These are phyloP conservation scores for Drosophila auraria DNA, from an alignment of 1,140 invertebrate species.

Conservation along the genomic window DNA sequence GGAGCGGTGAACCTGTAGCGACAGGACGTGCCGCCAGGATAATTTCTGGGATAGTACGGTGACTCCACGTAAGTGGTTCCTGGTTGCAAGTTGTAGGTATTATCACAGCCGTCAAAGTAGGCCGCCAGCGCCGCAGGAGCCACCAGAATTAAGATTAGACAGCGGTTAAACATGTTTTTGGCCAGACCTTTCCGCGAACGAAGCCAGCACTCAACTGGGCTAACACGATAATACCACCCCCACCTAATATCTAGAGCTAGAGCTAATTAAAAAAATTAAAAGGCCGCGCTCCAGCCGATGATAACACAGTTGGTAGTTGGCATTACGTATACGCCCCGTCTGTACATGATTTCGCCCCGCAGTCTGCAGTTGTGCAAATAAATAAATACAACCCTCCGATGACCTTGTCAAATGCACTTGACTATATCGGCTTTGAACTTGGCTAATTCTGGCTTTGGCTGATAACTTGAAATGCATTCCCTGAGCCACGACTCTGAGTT, in stretches of 20 bases:
- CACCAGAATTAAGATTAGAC: conserved; percentile 41
- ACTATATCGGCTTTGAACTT: conserved; percentile 67
- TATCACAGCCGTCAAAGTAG: conserved; percentile 75
- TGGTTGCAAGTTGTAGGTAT: conserved; percentile 35
- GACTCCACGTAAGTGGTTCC: conserved; percentile 69
- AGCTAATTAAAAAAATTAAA: conserved; percentile 64
- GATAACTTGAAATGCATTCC: conserved; percentile 31
- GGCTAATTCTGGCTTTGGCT: conserved; percentile 24
- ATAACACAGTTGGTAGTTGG: conserved; percentile 35
- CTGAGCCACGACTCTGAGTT: background rate
- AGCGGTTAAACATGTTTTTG: conserved; percentile 34
- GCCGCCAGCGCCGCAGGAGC: conserved; percentile 40
- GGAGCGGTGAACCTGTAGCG: conserved; percentile 76
- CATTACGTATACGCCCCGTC: conserved; percentile 57
- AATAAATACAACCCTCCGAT: background rate
- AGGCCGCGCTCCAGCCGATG: conserved; percentile 23
- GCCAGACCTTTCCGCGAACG: conserved; percentile 38
- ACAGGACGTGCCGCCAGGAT: conserved; percentile 76
- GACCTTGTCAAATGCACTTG: conserved; percentile 39
- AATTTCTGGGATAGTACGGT: conserved; percentile 70
- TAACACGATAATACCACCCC: conserved; percentile 28
- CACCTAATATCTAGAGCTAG: conserved; percentile 52
- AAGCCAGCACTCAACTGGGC: conserved; percentile 59
- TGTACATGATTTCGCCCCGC: conserved; percentile 12
- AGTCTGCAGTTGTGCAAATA: conserved; percentile 62